Base-by-base conservation (phyloP, 2,797 vertebrate genomes). In the Molossus alvarezi region DNA sequence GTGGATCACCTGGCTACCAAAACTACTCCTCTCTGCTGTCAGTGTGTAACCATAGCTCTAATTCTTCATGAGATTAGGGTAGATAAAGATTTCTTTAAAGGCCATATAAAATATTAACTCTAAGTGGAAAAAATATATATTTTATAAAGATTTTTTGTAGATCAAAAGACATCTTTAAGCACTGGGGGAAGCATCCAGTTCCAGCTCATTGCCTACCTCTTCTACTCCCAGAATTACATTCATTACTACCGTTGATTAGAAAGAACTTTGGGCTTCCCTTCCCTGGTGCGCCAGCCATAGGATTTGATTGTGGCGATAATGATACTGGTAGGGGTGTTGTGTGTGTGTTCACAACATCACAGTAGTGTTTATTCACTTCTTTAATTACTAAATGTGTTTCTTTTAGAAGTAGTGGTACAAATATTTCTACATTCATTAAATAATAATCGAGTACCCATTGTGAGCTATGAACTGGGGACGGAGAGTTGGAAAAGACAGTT, bases 371-470 rank as follows among this genome's bases (percentile, higher is more conserved):
- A 51, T 20, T 82, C 15, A 62, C 27, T 67, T 60, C 27, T 65
- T 15, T 88, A 57, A 80, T 60, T 20, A 33, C 65, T 18, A 60
- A 48, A 51, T 51, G 15, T 29, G 3, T 82, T 65, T 6, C 37
- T 86, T 81, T 85, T 71, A 79, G 11, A 96, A 91, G 11, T 9
- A 89, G 25, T 33, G 33, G 23, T 82, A 14, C 60, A 88, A 57
- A 67, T 76, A n/a, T 75, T 86, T 62, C 55, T 60, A 69, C 0
- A 0, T 37, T 81, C 12, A 69, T 83, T 79, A 65, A 60, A 27
- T 89, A 41, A 84, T 55, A 87, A 48, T 29, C 75, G 81, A 92
- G 9, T 33, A 17, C 69, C 64, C 65, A 27, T 27, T 88, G n/a
- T 71, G 81, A 75, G 23, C 64, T 41, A 72, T 25, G 27, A 18